Evolutionary conservation across 1,140 invertebrate genomes (phyloP).

Genomic region (Matsumurasca onukii): DNA sequence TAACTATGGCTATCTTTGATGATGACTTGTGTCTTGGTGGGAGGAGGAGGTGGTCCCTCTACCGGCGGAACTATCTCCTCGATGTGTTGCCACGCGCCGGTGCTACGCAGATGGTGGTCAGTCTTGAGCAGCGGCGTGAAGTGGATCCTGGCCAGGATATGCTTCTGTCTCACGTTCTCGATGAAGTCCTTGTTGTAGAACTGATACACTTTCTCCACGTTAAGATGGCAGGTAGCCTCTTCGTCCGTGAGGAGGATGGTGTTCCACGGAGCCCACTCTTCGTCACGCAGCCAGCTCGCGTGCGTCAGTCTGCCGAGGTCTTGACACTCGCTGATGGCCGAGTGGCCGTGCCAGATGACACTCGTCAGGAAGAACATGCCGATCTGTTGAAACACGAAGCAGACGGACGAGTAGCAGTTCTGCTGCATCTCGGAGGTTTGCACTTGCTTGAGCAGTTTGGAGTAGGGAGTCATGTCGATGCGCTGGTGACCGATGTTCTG

Average conservation of each 20-base stretch:
- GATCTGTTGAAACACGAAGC: slow-evolving; percentile 46
- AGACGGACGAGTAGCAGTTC: slow-evolving; percentile 32
- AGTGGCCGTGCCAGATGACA: slow-evolving; percentile 66
- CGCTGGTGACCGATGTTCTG: slow-evolving; percentile 37
- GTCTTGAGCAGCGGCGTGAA: slow-evolving; percentile 28
- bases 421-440: slow-evolving; percentile 36
- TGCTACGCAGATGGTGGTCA: slow-evolving; percentile 15
- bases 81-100: slow-evolving; percentile 18
- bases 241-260: slow-evolving; percentile 64
- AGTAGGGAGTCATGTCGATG: slow-evolving; percentile 39
- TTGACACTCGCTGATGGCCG: slow-evolving; percentile 59
- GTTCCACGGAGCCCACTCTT: slow-evolving; percentile 73
- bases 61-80: slow-evolving; percentile 6
- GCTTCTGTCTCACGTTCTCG: slow-evolving; percentile 26
- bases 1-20: slow-evolving; percentile 6
- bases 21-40: not conserved
- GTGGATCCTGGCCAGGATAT: slow-evolving; percentile 31
- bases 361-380: slow-evolving; percentile 65
- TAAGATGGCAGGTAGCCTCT: slow-evolving; percentile 62
- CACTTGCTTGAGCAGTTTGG: slow-evolving; percentile 34
- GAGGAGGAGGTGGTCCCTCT: not conserved
- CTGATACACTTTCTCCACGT: slow-evolving; percentile 17
- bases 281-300: slow-evolving; percentile 56
- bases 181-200: slow-evolving; percentile 34
- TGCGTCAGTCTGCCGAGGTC: slow-evolving; percentile 59